phyloP scores from a whole-genome alignment of 2,888 invertebrate genomes.

The Carcina quercana region DNA sequence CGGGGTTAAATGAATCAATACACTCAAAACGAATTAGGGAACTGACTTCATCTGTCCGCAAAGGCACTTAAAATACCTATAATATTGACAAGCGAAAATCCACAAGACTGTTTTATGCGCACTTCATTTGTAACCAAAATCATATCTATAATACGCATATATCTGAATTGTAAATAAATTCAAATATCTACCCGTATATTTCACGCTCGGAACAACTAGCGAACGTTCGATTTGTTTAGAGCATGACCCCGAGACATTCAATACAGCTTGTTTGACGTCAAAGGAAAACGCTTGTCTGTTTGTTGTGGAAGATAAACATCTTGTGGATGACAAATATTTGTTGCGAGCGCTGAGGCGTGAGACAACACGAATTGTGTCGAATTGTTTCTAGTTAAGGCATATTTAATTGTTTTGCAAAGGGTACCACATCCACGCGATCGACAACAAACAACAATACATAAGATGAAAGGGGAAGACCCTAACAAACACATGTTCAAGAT shows the following conservation, averaged over 20 bases:
- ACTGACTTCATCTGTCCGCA: too few relatives aligned
- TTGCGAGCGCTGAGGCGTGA: constrained; percentile 8
- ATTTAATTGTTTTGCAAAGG: not conserved
- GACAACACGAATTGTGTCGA: not conserved
- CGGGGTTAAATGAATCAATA: too few relatives aligned
- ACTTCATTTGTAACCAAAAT: not conserved
- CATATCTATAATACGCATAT: not conserved
- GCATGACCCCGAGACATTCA: constrained; percentile 1
- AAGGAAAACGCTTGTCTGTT: constrained; percentile 7
- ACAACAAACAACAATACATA: not conserved
- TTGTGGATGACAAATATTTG: constrained; percentile 30
- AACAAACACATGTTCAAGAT: not conserved
- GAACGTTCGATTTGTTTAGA: constrained; percentile 6
- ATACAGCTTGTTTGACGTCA: constrained; percentile 5
- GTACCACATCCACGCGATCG: not conserved
- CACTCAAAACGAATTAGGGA: too few relatives aligned
- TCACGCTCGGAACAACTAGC: not conserved
- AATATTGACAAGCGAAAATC: not conserved
- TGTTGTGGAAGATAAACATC: constrained; percentile 6
- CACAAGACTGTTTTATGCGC: not conserved
- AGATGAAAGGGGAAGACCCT: not conserved
- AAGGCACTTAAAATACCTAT: not conserved
- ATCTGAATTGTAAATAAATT: not conserved
- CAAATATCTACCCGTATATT: not conserved
- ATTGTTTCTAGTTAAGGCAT: not conserved